phyloP scores from a whole-genome alignment of 2,888 invertebrate genomes.

The Caenorhabditis sp. region DNA sequence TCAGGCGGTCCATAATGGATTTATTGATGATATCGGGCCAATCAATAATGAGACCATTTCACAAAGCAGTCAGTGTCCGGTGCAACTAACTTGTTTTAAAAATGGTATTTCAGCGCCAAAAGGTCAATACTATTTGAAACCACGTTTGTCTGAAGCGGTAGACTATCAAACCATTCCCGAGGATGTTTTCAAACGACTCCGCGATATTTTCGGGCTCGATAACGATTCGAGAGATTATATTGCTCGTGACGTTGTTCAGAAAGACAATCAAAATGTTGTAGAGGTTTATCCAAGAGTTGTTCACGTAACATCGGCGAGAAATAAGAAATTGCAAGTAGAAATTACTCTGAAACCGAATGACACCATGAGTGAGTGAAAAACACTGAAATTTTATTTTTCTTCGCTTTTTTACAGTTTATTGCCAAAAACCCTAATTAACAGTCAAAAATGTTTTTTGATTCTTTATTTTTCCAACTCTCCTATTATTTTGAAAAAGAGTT shows the following conservation, averaged over 20 bases:
- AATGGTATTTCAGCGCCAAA: slow-evolving; percentile 20
- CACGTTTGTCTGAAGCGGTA: slow-evolving; percentile 42
- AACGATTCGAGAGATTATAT: slow-evolving; percentile 58
- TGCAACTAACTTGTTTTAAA: too few relatives aligned
- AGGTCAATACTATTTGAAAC: slow-evolving; percentile 33
- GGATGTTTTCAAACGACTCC: slow-evolving; percentile 30
- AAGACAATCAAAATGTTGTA: slow-evolving; percentile 24
- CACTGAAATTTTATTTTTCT: too few relatives aligned
- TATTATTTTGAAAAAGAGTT: too few relatives aligned
- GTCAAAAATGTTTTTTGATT: too few relatives aligned
- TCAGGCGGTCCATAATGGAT: slow-evolving; percentile 32
- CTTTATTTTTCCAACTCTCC: too few relatives aligned
- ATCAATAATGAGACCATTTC: slow-evolving; percentile 52
- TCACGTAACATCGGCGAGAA: slow-evolving; percentile 49
- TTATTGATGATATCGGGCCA: slow-evolving; percentile 37
- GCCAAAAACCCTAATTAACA: too few relatives aligned
- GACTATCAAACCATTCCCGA: slow-evolving; percentile 57
- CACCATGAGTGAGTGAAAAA: slow-evolving; percentile 43
- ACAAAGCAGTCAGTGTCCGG: slow-evolving; percentile 21
- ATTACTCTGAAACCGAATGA: slow-evolving; percentile 38
- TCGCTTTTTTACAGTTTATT: too few relatives aligned
- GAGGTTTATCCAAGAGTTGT: slow-evolving; percentile 61
- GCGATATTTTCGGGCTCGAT: slow-evolving; percentile 42
- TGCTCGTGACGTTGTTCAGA: slow-evolving; percentile 44
- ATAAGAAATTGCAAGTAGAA: slow-evolving; percentile 22